Base-by-base conservation (phyloP, 1,140 invertebrate genomes). In the Teleogryllus occipitalis region DNA sequence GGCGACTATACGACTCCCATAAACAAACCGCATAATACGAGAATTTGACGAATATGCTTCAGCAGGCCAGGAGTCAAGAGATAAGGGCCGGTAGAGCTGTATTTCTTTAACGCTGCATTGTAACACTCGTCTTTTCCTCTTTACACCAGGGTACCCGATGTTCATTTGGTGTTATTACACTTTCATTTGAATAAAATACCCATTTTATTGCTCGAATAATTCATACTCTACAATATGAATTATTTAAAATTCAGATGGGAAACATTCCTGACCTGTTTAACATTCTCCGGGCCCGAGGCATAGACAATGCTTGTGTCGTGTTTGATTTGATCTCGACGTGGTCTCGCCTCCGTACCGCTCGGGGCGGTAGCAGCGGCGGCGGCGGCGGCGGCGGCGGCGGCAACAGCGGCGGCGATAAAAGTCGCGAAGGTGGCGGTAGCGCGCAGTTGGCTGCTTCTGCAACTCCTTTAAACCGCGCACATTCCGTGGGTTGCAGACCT, bases 141-240 rank as follows among this genome's bases (percentile, higher is more conserved):
- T 65, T 65, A 65, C 54, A 65, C 18, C 54, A 65, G 54, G 54
- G 54, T 65, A 65, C 54, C 54, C 18, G 54, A 18, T 65, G 54
- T 65, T 65, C 54, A 65, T 65, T 65, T 65, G 54, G 18, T 14
- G 54, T 65, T 65, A 65, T 65, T 65, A 65, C 54, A 65, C 18
- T 65, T 65, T 65, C 18, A 65, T 65, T 65, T 65, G 54, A 65
- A 65, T 65, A 65, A 65, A 65, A 65, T 65, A 65, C 54, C 18
- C 10, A 65, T 65, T 65, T 65, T 65, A 65, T 65, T 65, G 54
- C 54, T 65, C 54, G 54, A 65, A 65, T 65, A 65, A 65, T 65
- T 65, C 54, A 65, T 65, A 65, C 54, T 65, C 18, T 18, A 14
- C 54, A 14, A 65, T 65, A 65, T 65, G 54, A 65, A 65, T 65